Base-by-base conservation (phyloP, 2,113 vertebrate genomes). In the Hippocampus guttulatus region DNA sequence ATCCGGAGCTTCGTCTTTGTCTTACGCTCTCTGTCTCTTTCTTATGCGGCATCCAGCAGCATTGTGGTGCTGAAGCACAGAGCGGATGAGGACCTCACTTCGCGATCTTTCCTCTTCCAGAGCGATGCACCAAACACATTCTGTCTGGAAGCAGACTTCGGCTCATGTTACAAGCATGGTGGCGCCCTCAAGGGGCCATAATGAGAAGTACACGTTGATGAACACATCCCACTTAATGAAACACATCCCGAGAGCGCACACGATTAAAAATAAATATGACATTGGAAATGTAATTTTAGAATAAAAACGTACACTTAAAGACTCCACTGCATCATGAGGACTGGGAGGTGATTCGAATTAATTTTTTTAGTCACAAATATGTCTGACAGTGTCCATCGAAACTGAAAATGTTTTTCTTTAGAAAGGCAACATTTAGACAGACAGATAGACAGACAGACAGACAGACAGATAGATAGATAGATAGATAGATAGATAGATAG, bases 31-130 rank as follows among this genome's bases (percentile, higher is more conserved):
- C 11, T 16, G 41, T 47, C 20, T 64, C 21, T n/a, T 40, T 64
- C 63, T 43, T 27, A 65, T 47, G 41, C 67, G 67, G 49, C 67
- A 41, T 47, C 23, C 64, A 43, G 49, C 18, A n/a, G 76, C 81
- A 74, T 82, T 55, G 71, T 79, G 85, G 90, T 90, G 86, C 88
- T 84, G 90, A 89, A 85, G 82, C 87, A 85, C 85, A 90, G 85
- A 90, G 89, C 81, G 77, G 82, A 89, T 83, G 38, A 43, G 84
- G 77, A 89, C 87, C 71, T 62, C 85, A 88, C 87, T 90, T 88
- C 75, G 85, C 73, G 81, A 80, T 47, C 8, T 33, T 81, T 88
- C 87, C 76, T 83, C 84, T 84, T 84, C 64, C 75, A 78, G 83
- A 74, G 76, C 73, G 85, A 85, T 79, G 86, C 76, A 77, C 84